Evolutionary conservation across 2,888 invertebrate genomes (phyloP), one percentile per base, ranked within the genome.

Genomic region (Brachypterus glaber): DNA sequence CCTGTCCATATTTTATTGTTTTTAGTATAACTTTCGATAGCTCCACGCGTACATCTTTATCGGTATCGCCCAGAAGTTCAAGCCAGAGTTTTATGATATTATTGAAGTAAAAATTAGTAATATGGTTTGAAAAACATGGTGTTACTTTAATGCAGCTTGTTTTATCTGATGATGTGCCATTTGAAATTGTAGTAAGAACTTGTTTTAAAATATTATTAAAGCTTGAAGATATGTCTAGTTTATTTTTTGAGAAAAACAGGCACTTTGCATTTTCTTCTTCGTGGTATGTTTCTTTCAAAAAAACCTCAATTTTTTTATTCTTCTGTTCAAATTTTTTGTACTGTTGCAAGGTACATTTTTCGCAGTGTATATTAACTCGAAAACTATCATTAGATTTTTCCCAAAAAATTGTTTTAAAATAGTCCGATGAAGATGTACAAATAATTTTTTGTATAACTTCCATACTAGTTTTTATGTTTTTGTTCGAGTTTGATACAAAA

Each of bases 91-190:
- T 57, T 0, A 63, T 52, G 7, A 61, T 45, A 33, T 58, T 52
- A 25, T 55, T 56, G 5, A 55, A 57, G 46, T 65, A 62, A 44
- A 71, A 71, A 17, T 53, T 52, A 13, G 51, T 35, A 1, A 65
- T 44, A 51, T 72, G 71, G 49, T 63, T 68, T 2, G 69, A 63
- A 32, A 70, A 57, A 31, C 52, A 48, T n/a, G 62, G 60, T 27
- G 51, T 35, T 60, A 57, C 38, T 59, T 46, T 2, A 70, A 57
- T 34, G 65, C 55, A 11, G 51, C 39, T 9, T 58, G 46, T 39
- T 66, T 65, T 17, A 65, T 53, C 16, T 51, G 47, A 12, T n/a
- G 35, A 12, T 17, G 52, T 52, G n/a, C 50, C 35, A 17, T 37
- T 44, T 18, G 44, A 45, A 7, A 56, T 21, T 18, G 45, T 47